Evolutionary conservation across 2,113 vertebrate genomes (phyloP), one percentile per base, ranked within the genome.

Genomic region (Rhombomys opimus): DNA sequence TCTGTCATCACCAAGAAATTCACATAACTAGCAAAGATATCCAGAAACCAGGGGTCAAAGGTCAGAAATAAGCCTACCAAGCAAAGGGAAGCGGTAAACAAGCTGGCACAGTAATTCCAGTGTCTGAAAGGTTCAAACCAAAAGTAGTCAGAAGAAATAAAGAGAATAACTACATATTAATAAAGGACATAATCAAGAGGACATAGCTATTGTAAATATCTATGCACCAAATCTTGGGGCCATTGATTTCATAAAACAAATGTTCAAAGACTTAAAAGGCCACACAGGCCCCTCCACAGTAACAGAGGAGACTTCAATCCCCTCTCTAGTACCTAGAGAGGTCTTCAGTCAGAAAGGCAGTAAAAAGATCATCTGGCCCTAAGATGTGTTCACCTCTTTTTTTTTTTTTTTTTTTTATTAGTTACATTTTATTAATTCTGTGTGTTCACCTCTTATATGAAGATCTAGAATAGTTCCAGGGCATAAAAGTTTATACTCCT

Each of bases 391-490:
- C 50, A 78, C 41, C 75, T 5, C 46, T 86, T 72, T n/a, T n/a
- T n/a, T n/a, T n/a, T n/a, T n/a, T n/a, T n/a, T n/a, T n/a, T n/a
- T n/a, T n/a, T n/a, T n/a, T n/a, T n/a, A n/a, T n/a, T n/a, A n/a
- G n/a, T n/a, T n/a, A n/a, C n/a, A n/a, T n/a, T n/a, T n/a, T n/a
- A n/a, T n/a, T n/a, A n/a, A n/a, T n/a, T n/a, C n/a, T n/a, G n/a
- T 25, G 41, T 90, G 17, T 14, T 94, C 50, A 78, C 41, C 75
- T 5, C 46, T 86, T 72, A 9, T 30, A 81, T n/a, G 38, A 32
- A 25, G 57, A 94, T 73, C 32, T 77, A 65, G 25, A 95, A 89
- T 54, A 92, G 68, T 38, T 85, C 30, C 95, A 93, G 8, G 73
- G 13, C 25, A 85, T 4, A 65, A 85, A 97, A 65, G 20, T 73